Evolutionary conservation across 2,797 vertebrate species (phyloP).

Genomic region (Alca torda): DNA sequence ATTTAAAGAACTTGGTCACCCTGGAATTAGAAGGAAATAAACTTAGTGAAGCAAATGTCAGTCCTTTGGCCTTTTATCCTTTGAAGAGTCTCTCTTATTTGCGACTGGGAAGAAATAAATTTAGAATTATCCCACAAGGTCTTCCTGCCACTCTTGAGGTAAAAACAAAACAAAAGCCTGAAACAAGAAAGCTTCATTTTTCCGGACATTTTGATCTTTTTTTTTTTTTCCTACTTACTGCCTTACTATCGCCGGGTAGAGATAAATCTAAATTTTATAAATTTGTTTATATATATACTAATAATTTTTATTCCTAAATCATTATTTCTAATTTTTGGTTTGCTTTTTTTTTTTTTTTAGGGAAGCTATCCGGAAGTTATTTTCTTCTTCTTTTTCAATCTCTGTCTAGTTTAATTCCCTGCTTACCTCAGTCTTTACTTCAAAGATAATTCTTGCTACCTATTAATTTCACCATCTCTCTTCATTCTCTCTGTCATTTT

Average conservation of each 20-base stretch:
- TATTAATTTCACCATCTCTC: background rate
- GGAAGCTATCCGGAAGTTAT: background rate
- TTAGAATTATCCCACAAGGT: conserved; percentile 91
- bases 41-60: conserved; percentile 88
- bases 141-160: conserved; percentile 90
- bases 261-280: background rate
- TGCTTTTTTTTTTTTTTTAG: background rate
- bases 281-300: background rate
- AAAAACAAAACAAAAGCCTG: background rate
- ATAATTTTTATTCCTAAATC: background rate
- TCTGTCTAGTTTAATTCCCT: background rate
- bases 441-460: background rate
- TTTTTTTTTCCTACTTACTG: background rate
- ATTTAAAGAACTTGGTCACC: conserved; percentile 84
- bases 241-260: background rate
- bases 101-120: conserved; percentile 89
- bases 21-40: conserved; percentile 95
- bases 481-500: background rate
- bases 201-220: background rate
- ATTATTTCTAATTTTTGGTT: background rate
- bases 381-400: background rate
- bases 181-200: background rate
- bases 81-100: conserved; percentile 87
- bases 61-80: conserved; percentile 83
- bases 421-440: background rate